Conservation (phyloP, 1,140 invertebrate species). For the Manduca sexta region DNA sequence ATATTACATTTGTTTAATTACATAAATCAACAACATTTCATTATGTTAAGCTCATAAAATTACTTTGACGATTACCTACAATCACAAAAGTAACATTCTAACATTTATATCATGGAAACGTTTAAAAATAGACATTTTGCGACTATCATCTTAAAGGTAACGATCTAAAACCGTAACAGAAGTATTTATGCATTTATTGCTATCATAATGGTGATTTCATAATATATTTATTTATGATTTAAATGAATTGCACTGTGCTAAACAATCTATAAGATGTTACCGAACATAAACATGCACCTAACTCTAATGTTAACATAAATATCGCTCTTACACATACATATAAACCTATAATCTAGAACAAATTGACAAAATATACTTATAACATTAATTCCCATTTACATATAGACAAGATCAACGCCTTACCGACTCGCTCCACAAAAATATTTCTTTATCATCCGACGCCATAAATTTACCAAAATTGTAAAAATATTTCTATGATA, state of each 20-base stretch:
- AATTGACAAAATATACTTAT: constrained; percentile 65
- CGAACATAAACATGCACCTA: constrained; percentile 10
- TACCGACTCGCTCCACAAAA: constrained; percentile 32
- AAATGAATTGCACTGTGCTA: constrained; percentile 11
- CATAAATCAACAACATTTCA: too few relatives aligned
- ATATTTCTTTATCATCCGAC: constrained; percentile 34
- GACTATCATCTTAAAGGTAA: too few relatives aligned
- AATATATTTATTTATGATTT: too few relatives aligned
- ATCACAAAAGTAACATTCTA: background rate
- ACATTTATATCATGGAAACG: background rate
- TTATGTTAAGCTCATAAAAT: too few relatives aligned
- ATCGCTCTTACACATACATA: constrained; percentile 47
- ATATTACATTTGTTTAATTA: constrained; percentile 20
- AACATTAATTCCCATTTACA: constrained; percentile 41
- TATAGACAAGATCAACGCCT: constrained; percentile 46
- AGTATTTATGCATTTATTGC: too few relatives aligned
- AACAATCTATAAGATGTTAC: constrained; percentile 8
- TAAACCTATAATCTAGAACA: constrained; percentile 52
- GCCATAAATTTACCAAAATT: constrained; percentile 35
- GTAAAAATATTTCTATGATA: constrained; percentile 65
- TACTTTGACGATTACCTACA: background rate
- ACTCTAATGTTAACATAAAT: constrained; percentile 42
- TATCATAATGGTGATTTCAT: too few relatives aligned
- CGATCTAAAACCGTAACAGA: too few relatives aligned
- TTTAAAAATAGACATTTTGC: background rate